Evolutionary conservation across 2,797 vertebrate genomes (phyloP).

Genomic region (Chromis chromis): DNA sequence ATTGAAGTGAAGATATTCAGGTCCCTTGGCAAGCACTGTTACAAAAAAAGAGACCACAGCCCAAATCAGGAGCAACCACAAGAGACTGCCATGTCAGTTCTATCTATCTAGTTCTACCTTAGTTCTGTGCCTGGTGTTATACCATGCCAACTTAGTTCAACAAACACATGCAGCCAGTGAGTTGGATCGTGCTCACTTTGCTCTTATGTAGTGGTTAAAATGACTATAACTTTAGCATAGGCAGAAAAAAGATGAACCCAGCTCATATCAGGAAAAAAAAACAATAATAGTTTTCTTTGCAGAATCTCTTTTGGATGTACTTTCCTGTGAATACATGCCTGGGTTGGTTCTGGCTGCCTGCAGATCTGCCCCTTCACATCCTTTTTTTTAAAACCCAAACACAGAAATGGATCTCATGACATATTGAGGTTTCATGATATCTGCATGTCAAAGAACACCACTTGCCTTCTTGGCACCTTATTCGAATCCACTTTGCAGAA

Average conservation of each 20-base stretch:
- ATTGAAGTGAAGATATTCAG: constrained; percentile 25
- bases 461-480: background rate
- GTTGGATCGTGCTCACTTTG: too few relatives aligned
- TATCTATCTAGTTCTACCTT: too few relatives aligned
- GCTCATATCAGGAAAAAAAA: background rate
- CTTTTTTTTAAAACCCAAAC: background rate
- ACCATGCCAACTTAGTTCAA: too few relatives aligned
- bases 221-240: background rate
- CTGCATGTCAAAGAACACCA: constrained; percentile 9
- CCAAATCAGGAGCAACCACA: background rate
- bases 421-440: background rate
- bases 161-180: too few relatives aligned
- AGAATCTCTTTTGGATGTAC: background rate
- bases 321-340: background rate
- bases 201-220: background rate
- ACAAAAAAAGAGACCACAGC: background rate
- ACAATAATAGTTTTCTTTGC: background rate
- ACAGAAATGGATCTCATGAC: background rate
- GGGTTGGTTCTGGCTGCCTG: background rate
- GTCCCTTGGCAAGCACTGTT: background rate
- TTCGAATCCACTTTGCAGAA: background rate
- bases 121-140: too few relatives aligned
- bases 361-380: background rate
- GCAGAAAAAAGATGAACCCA: background rate
- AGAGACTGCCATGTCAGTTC: background rate